These are phyloP conservation scores for Oceanodroma leucorhoa DNA, from an alignment of 2,797 vertebrate species.

Conservation along the genomic window DNA sequence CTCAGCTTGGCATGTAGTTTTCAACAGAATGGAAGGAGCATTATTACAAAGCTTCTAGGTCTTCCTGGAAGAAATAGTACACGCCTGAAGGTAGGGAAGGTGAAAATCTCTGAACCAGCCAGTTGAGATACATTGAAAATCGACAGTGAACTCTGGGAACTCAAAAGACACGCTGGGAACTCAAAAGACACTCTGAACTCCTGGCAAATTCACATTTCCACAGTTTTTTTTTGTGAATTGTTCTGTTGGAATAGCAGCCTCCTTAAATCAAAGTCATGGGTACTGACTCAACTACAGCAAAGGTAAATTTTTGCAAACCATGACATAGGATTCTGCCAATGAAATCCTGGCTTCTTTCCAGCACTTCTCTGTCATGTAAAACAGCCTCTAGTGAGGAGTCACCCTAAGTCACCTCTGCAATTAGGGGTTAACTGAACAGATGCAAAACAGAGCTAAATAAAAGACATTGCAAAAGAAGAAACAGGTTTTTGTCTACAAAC, in stretches of 20 bases:
- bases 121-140: background rate
- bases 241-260: background rate
- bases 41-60: background rate
- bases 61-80: background rate
- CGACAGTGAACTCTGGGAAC: background rate
- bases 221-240: background rate
- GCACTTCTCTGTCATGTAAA: background rate
- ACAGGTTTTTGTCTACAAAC: background rate
- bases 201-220: background rate
- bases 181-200: background rate
- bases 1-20: background rate
- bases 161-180: background rate
- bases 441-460: background rate
- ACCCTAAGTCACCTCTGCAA: background rate
- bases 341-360: background rate
- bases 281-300: background rate
- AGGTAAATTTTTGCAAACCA: background rate
- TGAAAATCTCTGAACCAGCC: background rate
- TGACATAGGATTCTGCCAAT: background rate
- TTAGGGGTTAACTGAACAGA: background rate
- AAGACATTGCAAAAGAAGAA: background rate
- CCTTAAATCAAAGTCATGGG: background rate
- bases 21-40: background rate
- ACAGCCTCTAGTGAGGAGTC: background rate
- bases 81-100: background rate